Conservation (phyloP, 2,888 invertebrate species). For the Dinocampus coccinellae region DNA sequence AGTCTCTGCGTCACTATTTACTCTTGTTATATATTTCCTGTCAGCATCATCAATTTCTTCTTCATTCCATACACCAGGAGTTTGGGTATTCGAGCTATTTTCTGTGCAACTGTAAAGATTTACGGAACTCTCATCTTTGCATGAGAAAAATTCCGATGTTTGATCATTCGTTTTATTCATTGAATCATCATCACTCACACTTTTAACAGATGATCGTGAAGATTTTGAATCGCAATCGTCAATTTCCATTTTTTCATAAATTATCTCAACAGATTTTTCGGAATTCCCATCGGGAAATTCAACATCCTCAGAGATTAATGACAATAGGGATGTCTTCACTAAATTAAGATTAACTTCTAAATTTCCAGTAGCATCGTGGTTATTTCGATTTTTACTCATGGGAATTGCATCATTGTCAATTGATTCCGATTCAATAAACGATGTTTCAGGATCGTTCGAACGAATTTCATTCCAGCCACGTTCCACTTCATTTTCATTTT, state of each 20-base stretch:
- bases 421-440: conserved; percentile 2
- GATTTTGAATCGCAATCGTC: too few relatives aligned
- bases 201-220: too few relatives aligned
- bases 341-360: neutral
- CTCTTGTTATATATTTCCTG: neutral
- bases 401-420: conserved; percentile 1
- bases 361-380: neutral
- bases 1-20: conserved; percentile 37
- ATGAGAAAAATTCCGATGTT: conserved; percentile 42
- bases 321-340: neutral
- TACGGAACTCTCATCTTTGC: conserved; percentile 38
- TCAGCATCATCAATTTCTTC: conserved; percentile 33
- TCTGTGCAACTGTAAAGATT: conserved; percentile 3
- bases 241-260: too few relatives aligned
- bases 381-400: neutral
- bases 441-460: conserved; percentile 1
- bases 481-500: conserved; percentile 25
- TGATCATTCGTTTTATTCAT: neutral
- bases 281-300: conserved; percentile 2
- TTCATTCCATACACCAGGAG: neutral
- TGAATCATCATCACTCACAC: neutral
- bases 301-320: conserved; percentile 29
- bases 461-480: conserved; percentile 29
- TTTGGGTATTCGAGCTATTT: conserved; percentile 13
- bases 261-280: neutral